Evolutionary conservation across 2,888 invertebrate species (phyloP), one percentile per base, ranked within the genome.

Genomic region (Artemia sinica): DNA sequence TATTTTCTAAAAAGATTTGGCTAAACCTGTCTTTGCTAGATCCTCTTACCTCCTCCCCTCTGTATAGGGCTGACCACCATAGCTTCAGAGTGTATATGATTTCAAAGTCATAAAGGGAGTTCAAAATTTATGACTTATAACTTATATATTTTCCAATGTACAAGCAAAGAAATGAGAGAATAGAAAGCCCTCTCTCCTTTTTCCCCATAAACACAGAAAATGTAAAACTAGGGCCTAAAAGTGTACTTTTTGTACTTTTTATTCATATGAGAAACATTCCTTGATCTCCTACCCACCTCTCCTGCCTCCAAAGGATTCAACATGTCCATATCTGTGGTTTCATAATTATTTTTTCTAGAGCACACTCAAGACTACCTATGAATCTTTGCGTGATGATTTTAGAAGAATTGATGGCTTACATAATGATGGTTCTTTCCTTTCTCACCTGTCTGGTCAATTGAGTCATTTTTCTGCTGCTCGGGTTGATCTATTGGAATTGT

Each of bases 341-440:
- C 8, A 18, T 58, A 9, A 18, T 10, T 14, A 14, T 58, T 58
- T 58, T 58, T 58, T 58, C 63, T 10, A 58, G 63, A 58, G 63
- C 28, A 58, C 63, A 18, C 63, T 58, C 3, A 58, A 11, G 63
- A 58, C n/a, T 8, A 58, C 63, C 63, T 58, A 58, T 58, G 63
- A 58, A 58, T 10, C 63, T 9, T 28, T 58, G 63, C n/a, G 63
- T 18, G 63, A 58, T 58, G 63, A 58, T 58, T 58, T 58, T 10
- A n/a, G 63, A 58, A 58, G 63, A 58, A 18, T 58, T 58, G 63
- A 58, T 58, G 63, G 63, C n/a, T 28, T 58, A 58, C 63, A 58
- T n/a, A 28, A 28, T 18, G 63, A 58, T 18, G 63, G 28, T n/a
- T 58, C 63, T 9, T 58, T 58, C 11, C 63, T 58, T 58, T 58